These are phyloP conservation scores for Hylomyscus alleni DNA, from an alignment of 2,797 vertebrate species.

Conservation along the genomic window DNA sequence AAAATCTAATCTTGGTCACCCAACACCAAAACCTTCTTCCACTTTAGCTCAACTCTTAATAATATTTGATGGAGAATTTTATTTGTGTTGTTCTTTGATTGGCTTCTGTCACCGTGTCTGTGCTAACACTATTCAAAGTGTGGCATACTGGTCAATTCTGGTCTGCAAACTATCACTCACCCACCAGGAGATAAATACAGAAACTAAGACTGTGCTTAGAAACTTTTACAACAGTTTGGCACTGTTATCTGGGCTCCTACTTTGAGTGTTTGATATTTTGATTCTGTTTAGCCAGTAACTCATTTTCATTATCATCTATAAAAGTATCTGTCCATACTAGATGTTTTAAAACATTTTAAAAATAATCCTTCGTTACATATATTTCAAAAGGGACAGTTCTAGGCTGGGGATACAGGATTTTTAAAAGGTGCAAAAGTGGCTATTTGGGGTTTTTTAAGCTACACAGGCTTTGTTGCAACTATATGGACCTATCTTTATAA, in stretches of 20 bases:
- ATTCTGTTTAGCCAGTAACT: constrained; percentile 44
- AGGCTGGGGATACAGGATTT: not conserved
- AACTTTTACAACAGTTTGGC: constrained; percentile 34
- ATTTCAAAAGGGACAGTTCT: constrained; percentile 32
- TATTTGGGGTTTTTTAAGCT: not conserved
- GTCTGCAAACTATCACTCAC: not conserved
- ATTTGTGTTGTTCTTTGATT: not conserved
- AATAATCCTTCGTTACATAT: not conserved
- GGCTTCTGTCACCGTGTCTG: not conserved
- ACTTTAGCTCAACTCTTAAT: not conserved
- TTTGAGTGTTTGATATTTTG: constrained; percentile 20
- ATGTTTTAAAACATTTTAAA: not conserved
- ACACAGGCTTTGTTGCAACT: not conserved
- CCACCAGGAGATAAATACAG: constrained; percentile 12
- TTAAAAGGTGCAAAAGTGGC: not conserved
- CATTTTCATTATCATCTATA: constrained; percentile 46
- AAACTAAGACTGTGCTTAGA: constrained; percentile 55
- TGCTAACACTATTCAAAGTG: not conserved
- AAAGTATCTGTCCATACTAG: constrained; percentile 2
- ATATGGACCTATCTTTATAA: not conserved
- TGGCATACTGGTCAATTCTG: not conserved
- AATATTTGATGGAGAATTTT: constrained; percentile 11
- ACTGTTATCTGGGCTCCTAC: not conserved
- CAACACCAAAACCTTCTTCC: not conserved
- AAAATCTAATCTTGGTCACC: not conserved